A percentile compares a stretch with the other conserved stretches of the same genome.
Conservation (phyloP, 2,888 invertebrate genomes). For the Gymnocheta viridis region DNA sequence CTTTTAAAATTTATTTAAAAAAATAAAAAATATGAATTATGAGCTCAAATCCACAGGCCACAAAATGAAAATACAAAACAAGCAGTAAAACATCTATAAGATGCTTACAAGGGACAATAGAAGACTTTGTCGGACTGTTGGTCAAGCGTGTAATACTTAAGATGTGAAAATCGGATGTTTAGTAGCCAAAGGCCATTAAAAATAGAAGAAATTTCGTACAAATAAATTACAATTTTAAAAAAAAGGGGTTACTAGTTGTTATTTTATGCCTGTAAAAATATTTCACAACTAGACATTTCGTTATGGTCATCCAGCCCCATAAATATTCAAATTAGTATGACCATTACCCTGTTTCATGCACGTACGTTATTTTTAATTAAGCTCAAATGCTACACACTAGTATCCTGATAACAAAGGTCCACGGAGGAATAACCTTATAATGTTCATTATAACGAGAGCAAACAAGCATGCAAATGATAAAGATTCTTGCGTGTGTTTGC, state of each 20-base stretch:
- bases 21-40: conserved; percentile 67
- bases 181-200: conserved; percentile 55
- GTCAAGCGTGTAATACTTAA: conserved; percentile 70
- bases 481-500: neutral
- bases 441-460: conserved; percentile 73
- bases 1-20: neutral
- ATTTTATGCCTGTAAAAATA: neutral
- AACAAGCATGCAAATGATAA: conserved; percentile 61
- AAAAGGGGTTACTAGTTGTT: conserved; percentile 10
- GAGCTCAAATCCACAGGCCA: conserved; percentile 62
- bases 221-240: conserved; percentile 22
- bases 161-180: conserved; percentile 68
- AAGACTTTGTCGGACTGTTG: conserved; percentile 15
- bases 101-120: conserved; percentile 21
- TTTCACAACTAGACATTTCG: conserved; percentile 52
- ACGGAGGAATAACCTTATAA: conserved; percentile 61
- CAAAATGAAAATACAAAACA: neutral
- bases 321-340: conserved; percentile 70
- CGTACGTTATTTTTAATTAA: conserved; percentile 53
- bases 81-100: conserved; percentile 49
- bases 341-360: conserved; percentile 36
- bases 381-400: conserved; percentile 37
- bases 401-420: conserved; percentile 46
- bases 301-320: conserved; percentile 67
- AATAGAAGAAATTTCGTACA: conserved; percentile 22